Base-by-base conservation (phyloP, 2,888 invertebrate genomes). In the Rugalucina vietnamica region DNA sequence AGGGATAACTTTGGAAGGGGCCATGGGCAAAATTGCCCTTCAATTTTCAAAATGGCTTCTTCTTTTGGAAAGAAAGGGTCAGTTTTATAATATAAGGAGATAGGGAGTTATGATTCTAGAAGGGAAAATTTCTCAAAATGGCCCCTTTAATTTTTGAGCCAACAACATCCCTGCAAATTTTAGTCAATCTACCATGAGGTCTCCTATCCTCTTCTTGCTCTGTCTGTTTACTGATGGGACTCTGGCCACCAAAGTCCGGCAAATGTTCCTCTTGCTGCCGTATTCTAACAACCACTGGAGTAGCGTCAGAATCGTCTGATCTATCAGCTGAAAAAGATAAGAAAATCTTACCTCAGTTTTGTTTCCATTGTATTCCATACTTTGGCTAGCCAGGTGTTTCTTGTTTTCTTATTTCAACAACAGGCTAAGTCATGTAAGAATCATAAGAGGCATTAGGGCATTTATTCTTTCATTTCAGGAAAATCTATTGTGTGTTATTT, bases 161-260 rank as follows among this genome's bases (percentile, higher is more conserved):
- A n/a, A n/a, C n/a, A n/a, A n/a, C n/a, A n/a, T n/a, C n/a, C n/a
- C n/a, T n/a, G n/a, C n/a, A n/a, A n/a, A n/a, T n/a, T n/a, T n/a
- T n/a, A n/a, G n/a, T n/a, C n/a, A n/a, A n/a, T n/a, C 43, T 79
- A 85, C 85, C 85, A 76, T 85, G 85, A n/a, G 85, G 85, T 69
- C 85, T 72, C 1, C 57, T 54, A 27, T 81, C 82, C 18, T 82
- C 80, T 0, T 32, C 49, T n/a, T 72, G 76, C 10, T 57, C 79
- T 21, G 39, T 69, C 34, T n/a, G n/a, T n/a, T n/a, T n/a, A n/a
- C 77, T 39, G 12, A 90, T 90, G 0, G 90, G 88, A 76, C 89
- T 89, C 18, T 90, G 89, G n/a, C 87, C 87, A 21, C 89, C 90
- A 87, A 90, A 89, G 43, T 89, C 88, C 49, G 89, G 89, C 18